Base-by-base conservation (phyloP, 2,888 invertebrate species). In the Ormyrus labotus region DNA sequence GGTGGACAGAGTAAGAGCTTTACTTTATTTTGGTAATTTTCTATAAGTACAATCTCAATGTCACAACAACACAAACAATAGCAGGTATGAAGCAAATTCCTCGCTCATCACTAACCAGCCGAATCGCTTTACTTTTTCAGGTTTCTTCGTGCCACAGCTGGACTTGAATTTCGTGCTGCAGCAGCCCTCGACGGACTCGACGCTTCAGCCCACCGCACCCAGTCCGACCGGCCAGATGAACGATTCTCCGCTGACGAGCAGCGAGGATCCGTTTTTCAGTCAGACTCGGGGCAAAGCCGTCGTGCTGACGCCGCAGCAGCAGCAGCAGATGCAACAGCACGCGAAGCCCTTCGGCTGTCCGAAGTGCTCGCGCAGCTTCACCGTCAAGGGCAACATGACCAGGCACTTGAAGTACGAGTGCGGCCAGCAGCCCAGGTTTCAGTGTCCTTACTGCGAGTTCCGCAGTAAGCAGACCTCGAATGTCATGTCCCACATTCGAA, bases 351-450 rank as follows among this genome's bases (percentile, higher is more conserved):
- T 88, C 80, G 84, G 84, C 11, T 91, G 91, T 78, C 88, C 87
- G 0, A 87, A 87, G 63, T 91, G 91, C 79, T 87, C 87, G 51
- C 86, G 88, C 5, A 83, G 85, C 11, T 91, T 91, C 84, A 89
- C 86, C 55, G 85, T 87, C 1, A 89, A 89, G 71, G 88, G 89
- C 57, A 89, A 89, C 84, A 86, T 91, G 85, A 88, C 88, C 76
- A 86, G 89, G 67, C 91, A 91, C 69, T 82, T 87, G 5, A 89
- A 86, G 80, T 89, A 87, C 83, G 91, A 91, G 81, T 91, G 91
- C 68, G 90, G 90, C 5, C 87, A 89, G 69, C 84, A 86, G 48
- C 89, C 89, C 2, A 84, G 87, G 63, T 90, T 90, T 80, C 86
- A 87, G 81, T 91, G 91, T 78, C 90, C 91, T 5, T 89, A 90